phyloP scores from a whole-genome alignment of 2,888 invertebrate genomes.

The Ophioninae sp. region DNA sequence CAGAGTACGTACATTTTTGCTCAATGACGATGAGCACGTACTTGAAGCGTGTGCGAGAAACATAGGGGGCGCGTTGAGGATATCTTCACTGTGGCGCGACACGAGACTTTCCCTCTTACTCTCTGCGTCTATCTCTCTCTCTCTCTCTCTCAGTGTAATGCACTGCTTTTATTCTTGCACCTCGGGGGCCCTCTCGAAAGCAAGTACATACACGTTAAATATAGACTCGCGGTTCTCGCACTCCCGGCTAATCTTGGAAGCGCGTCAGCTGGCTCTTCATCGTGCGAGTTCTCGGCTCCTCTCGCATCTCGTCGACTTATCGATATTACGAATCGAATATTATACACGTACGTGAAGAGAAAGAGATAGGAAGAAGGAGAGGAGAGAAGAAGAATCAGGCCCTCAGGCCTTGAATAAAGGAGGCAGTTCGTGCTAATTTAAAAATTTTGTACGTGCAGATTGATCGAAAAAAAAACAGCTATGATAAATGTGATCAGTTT shows the following conservation, averaged over 20 bases:
- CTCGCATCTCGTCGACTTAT: constrained; percentile 51
- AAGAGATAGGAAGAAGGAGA: constrained; percentile 7
- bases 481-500: constrained; percentile 34
- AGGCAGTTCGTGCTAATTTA: constrained; percentile 22
- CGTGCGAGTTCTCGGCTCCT: constrained; percentile 32
- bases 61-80: constrained; percentile 65
- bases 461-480: constrained; percentile 24
- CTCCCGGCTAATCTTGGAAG: constrained; percentile 70
- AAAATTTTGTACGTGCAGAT: constrained; percentile 41
- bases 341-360: constrained; percentile 36
- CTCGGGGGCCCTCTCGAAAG: constrained; percentile 66
- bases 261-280: constrained; percentile 62
- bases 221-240: constrained; percentile 67
- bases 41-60: constrained; percentile 68
- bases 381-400: neutral
- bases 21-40: constrained; percentile 69
- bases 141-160: constrained; percentile 50
- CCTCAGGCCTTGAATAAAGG: constrained; percentile 9
- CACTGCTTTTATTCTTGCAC: constrained; percentile 67
- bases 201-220: constrained; percentile 67
- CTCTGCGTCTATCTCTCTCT: constrained; percentile 27
- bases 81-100: constrained; percentile 65
- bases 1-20: constrained; percentile 30
- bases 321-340: constrained; percentile 58
- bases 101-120: constrained; percentile 30